phyloP scores from a whole-genome alignment of 2,113 vertebrate genomes.

The Lepisosteus oculatus region DNA sequence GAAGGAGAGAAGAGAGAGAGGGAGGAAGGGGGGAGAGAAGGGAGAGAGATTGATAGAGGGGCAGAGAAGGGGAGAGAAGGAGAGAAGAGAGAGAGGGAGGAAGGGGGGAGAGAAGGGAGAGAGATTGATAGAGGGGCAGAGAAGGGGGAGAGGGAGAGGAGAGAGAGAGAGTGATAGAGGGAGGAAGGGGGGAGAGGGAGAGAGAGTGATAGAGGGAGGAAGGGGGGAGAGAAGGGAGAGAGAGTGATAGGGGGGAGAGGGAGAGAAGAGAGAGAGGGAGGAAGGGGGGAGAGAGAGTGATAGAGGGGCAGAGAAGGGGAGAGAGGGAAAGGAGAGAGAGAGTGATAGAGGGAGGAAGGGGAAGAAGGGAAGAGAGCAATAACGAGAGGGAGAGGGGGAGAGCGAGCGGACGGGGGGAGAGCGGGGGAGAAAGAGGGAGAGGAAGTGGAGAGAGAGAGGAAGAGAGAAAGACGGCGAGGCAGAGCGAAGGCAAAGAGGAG shows the following conservation, averaged over 20 bases:
- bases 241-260: neutral
- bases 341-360: conserved; percentile 28
- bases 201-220: no score
- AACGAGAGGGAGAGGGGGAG: no score
- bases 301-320: neutral
- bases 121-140: conserved; percentile 27
- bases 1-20: neutral
- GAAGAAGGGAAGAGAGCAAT: no score
- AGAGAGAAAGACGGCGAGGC: no score
- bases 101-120: neutral
- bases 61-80: conserved; percentile 33
- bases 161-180: conserved; percentile 44
- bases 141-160: conserved; percentile 37
- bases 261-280: neutral
- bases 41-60: conserved; percentile 15
- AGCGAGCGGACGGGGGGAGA: no score
- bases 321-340: conserved; percentile 9
- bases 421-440: no score
- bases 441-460: no score
- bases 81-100: conserved; percentile 26
- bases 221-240: conserved; percentile 10
- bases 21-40: neutral
- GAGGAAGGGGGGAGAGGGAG: no score
- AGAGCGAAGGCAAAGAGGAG: no score
- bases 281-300: neutral